These are phyloP conservation scores for Sebastes nivosus DNA, from an alignment of 2,797 vertebrate genomes.

Conservation along the genomic window DNA sequence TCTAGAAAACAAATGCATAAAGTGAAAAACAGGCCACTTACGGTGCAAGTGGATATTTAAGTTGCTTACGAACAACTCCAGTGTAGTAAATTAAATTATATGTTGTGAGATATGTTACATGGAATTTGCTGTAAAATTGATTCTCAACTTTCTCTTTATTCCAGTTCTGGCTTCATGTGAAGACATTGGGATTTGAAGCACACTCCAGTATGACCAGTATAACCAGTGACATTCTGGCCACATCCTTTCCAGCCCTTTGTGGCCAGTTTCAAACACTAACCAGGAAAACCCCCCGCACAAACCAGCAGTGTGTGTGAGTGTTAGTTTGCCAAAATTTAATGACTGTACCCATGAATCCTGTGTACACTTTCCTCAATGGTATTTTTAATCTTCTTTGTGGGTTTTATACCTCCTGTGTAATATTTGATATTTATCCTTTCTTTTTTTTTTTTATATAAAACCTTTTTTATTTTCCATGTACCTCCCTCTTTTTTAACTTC, in stretches of 20 bases:
- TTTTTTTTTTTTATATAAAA: slow-evolving; percentile 53
- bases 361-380: slow-evolving; percentile 41
- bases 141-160: neutral
- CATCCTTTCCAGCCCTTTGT: slow-evolving; percentile 26
- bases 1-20: neutral
- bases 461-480: neutral
- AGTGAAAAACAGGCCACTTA: neutral
- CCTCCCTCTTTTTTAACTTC: neutral
- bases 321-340: slow-evolving; percentile 64
- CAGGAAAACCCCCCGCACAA: slow-evolving; percentile 14
- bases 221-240: slow-evolving; percentile 46
- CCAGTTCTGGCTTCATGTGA: slow-evolving; percentile 85
- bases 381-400: slow-evolving; percentile 47
- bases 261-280: slow-evolving; percentile 63
- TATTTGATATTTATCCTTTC: slow-evolving; percentile 72
- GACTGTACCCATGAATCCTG: slow-evolving; percentile 33
- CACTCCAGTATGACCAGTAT: slow-evolving; percentile 40
- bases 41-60: neutral
- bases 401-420: slow-evolving; percentile 55
- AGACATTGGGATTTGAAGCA: slow-evolving; percentile 19
- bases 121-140: neutral
- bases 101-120: neutral
- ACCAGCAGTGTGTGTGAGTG: slow-evolving; percentile 23
- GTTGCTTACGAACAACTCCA: neutral
- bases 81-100: neutral